phyloP scores from a whole-genome alignment of 2,797 vertebrate genomes.

The Vireo griseus region DNA sequence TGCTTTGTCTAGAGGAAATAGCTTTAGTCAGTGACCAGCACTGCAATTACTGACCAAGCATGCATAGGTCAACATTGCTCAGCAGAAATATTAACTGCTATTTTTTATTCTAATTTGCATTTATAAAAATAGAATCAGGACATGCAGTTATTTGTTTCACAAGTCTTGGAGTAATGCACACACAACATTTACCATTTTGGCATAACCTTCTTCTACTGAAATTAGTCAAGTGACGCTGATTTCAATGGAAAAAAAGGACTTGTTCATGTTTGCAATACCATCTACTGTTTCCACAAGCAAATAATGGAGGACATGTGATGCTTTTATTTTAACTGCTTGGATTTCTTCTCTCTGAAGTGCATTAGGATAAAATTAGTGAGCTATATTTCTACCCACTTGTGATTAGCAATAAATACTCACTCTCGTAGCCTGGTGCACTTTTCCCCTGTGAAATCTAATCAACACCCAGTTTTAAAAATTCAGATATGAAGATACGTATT shows the following conservation, averaged over 20 bases:
- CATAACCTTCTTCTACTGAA: not conserved
- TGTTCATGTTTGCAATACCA: not conserved
- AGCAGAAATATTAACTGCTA: not conserved
- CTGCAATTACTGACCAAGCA: not conserved
- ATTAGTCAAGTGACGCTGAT: not conserved
- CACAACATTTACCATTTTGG: not conserved
- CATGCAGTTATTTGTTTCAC: not conserved
- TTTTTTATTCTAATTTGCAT: conserved; percentile 17
- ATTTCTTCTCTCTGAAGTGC: conserved; percentile 31
- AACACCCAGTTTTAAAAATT: conserved; percentile 32
- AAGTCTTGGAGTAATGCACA: not conserved
- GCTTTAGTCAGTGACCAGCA: not conserved
- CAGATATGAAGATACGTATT: not conserved
- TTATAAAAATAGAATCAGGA: conserved; percentile 8
- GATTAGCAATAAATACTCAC: conserved; percentile 20
- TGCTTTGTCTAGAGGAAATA: not conserved
- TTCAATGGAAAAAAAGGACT: not conserved
- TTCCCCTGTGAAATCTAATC: conserved; percentile 25
- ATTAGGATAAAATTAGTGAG: conserved; percentile 62
- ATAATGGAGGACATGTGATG: conserved; percentile 1
- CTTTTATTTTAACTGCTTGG: conserved; percentile 36
- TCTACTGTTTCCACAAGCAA: conserved; percentile 34
- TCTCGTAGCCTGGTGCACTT: conserved; percentile 4
- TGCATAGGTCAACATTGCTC: not conserved
- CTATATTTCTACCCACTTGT: conserved; percentile 42